Evolutionary conservation across 1,140 invertebrate genomes (phyloP).

Genomic region (Saxidomus purpurata): DNA sequence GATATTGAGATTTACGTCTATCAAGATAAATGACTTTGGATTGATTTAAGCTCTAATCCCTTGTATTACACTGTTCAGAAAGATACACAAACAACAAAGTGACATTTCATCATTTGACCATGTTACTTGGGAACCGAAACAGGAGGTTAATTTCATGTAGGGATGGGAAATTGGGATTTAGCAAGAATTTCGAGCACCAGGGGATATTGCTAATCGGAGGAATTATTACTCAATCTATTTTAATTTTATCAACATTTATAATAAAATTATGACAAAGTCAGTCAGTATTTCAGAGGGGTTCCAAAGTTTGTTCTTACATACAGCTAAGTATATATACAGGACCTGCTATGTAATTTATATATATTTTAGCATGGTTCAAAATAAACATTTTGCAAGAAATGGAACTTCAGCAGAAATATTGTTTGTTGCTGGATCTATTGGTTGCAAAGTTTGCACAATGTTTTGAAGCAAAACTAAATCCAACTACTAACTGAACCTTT

Average conservation of each 20-base stretch:
- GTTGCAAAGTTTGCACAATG: no score
- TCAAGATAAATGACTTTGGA: slow-evolving; percentile 58
- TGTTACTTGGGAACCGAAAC: slow-evolving; percentile 18
- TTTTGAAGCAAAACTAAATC: no score
- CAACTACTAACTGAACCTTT: no score
- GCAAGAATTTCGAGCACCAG: slow-evolving; percentile 14
- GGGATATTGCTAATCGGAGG: slow-evolving; percentile 21
- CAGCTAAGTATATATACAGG: no score
- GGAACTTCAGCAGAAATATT: no score
- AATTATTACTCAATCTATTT: slow-evolving; percentile 37
- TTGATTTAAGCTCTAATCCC: slow-evolving; percentile 39
- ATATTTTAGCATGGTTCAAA: no score
- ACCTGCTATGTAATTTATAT: no score
- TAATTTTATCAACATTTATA: slow-evolving; percentile 46
- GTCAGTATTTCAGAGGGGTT: not conserved
- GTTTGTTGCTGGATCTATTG: no score
- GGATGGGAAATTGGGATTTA: slow-evolving; percentile 57
- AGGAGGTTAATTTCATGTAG: slow-evolving; percentile 48
- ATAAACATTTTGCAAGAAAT: no score
- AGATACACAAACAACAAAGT: slow-evolving; percentile 45
- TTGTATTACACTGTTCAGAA: slow-evolving; percentile 6
- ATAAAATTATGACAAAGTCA: not conserved
- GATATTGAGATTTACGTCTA: slow-evolving; percentile 47
- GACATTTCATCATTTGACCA: not conserved
- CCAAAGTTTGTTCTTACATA: no score